Evolutionary conservation across 2,888 invertebrate species (phyloP).

Genomic region (Hypselothyrea guttata): DNA sequence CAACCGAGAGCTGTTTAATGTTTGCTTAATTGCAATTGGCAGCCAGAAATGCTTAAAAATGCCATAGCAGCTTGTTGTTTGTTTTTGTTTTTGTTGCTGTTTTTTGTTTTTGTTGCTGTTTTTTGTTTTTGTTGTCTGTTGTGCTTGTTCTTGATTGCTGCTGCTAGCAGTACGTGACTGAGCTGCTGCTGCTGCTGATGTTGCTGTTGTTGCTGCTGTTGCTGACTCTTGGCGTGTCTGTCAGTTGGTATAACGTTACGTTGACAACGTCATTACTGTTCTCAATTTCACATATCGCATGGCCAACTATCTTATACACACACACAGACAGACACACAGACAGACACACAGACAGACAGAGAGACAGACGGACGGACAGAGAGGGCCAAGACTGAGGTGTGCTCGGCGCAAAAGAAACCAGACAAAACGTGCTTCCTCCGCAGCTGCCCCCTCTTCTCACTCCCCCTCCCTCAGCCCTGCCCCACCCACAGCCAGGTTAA

Average conservation of each 20-base stretch:
- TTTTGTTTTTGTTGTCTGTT: slow-evolving; percentile 1
- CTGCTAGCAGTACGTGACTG: slow-evolving; percentile 37
- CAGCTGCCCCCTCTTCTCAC: neutral
- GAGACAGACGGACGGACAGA: no score
- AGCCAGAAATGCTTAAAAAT: no score
- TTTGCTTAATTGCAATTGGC: no score
- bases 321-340: slow-evolving; percentile 21
- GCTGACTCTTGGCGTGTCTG: slow-evolving; percentile 42
- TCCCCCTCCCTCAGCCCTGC: neutral
- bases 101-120: slow-evolving; percentile 9
- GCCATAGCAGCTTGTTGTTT: neutral
- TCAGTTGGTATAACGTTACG: slow-evolving; percentile 57
- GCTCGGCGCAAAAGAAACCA: slow-evolving; percentile 18
- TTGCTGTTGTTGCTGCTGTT: neutral
- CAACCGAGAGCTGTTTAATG: no score
- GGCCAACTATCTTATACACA: slow-evolving; percentile 55
- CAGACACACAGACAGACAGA: no score
- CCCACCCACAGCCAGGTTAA: slow-evolving; percentile 30
- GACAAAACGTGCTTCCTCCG: slow-evolving; percentile 26
- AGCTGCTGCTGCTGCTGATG: slow-evolving; percentile 13
- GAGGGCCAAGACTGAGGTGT: slow-evolving; percentile 33
- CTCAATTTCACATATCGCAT: slow-evolving; percentile 75
- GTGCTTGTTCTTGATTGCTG: no score
- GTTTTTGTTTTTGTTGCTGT: slow-evolving; percentile 8
- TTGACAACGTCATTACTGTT: slow-evolving; percentile 77